Evolutionary conservation across 2,797 vertebrate genomes (phyloP), one percentile per base, ranked within the genome.

Genomic region (Avahi laniger): DNA sequence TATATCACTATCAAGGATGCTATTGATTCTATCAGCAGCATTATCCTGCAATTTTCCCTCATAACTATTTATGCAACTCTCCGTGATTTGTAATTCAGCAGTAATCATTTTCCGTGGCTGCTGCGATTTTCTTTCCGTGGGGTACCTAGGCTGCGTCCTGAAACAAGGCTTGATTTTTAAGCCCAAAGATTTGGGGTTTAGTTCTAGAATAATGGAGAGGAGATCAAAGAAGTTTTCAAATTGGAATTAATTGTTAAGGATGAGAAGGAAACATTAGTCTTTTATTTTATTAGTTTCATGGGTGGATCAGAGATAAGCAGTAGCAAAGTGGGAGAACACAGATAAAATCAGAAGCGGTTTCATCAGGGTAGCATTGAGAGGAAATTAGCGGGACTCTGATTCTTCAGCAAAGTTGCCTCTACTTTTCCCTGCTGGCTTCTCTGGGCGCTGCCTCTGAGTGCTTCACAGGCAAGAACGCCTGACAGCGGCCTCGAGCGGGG

Each of bases 1-100:
- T 59, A 73, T 89, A 79, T 94, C 88, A 76, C 93, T 94, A 94
- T 84, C 95, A 95, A 97, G 79, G 81, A 93, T 85, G 84, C 57
- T 97, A 96, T 95, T 93, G 98, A 97, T 97, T 94, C 92, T 97
- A 98, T 97, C 97, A 96, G 95, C 89, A 84, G 87, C 93, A 87
- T 97, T 96, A 95, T 94, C 91, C 95, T 78, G 90, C 88, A 94
- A 30, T 97, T 95, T 97, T 97, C 88, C 85, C 81, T 97, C 93
- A 20, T 98, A 97, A 96, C 97, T 96, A 94, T 97, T 94, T 97
- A 97, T 92, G 81, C 93, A 94, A 43, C 80, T 91, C 87, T 70
- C 89, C 2, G 43, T 93, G 93, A 90, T 95, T 93, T 97, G 96
- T 93, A 97, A 97, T 92, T 95, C 97, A 89, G 73, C 26, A 26